A percentile compares a stretch with the other conserved stretches of the same genome.
These are phyloP conservation scores for Diadegma fenestrale DNA, from an alignment of 2,888 invertebrate genomes.

Conservation along the genomic window DNA sequence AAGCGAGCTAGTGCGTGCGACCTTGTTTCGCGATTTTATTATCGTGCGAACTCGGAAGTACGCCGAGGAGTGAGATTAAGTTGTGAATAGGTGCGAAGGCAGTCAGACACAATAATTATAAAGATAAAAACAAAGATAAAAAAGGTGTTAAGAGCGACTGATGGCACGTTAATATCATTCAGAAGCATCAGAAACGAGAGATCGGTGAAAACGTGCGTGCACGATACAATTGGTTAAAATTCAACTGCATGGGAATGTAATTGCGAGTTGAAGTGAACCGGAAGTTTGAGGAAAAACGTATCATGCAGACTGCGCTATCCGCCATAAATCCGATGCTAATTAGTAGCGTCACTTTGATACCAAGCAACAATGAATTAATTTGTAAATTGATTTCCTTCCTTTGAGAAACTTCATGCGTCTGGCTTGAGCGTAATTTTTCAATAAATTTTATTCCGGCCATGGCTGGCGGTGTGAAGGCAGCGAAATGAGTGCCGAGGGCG, in stretches of 20 bases:
- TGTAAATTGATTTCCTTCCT: constrained; percentile 13
- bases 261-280: constrained; percentile 31
- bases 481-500: constrained; percentile 27
- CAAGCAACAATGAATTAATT: not conserved
- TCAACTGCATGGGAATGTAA: not conserved
- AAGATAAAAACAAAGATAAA: constrained; percentile 28
- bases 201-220: constrained; percentile 24
- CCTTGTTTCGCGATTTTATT: constrained; percentile 32
- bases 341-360: not conserved
- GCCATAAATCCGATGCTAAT: not conserved
- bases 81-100: not conserved
- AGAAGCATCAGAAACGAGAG: constrained; percentile 47
- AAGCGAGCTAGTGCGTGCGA: constrained; percentile 34
- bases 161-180: constrained; percentile 60
- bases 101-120: constrained; percentile 7
- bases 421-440: constrained; percentile 9
- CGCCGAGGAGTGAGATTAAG: constrained; percentile 36
- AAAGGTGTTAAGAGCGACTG: constrained; percentile 60
- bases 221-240: not conserved
- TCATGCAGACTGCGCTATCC: constrained; percentile 5
- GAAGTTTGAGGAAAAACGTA: constrained; percentile 30
- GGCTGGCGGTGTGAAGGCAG: constrained; percentile 7
- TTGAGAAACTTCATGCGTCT: not conserved
- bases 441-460: constrained; percentile 36
- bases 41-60: constrained; percentile 62